Evolutionary conservation across 2,113 vertebrate species (phyloP), one percentile per base, ranked within the genome.

Genomic region (Columbina picui): DNA sequence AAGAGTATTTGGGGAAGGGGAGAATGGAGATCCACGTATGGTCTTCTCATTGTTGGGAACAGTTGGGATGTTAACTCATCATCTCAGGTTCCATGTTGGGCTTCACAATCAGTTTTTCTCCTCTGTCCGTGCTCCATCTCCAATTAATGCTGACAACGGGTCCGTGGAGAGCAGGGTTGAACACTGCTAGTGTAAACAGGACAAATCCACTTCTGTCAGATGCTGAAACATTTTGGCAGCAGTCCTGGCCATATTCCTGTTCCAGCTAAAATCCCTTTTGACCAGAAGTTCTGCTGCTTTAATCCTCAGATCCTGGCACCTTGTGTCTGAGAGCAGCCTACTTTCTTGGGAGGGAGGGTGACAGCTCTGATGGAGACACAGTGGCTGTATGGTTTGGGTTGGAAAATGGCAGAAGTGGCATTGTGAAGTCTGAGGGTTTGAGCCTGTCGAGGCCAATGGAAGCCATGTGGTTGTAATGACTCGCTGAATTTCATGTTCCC

Each of bases 261-360:
- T 41, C n/a, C 53, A 56, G 52, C 52, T 84, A 36, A 81, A 88
- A 68, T 93, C n/a, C 15, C 49, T 65, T 82, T 64, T 55, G 41
- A 47, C n/a, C 65, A 79, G 80, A 84, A 85, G 39, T 7, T 77
- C 16, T 86, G 53, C 63, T 49, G 43, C 52, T 74, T 76, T 65
- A 76, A 45, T 70, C 53, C 56, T 85, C 61, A 39, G 60, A 14
- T 78, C 23, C 4, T 38, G 36, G 41, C 43, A 43, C 29, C 56
- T 49, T 7, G n/a, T 59, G 19, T 57, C 71, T 87, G 81, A 70
- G 52, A 83, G 57, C n/a, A 73, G 52, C 29, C 38, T 34, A 17
- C 2, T 83, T 80, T 55, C 55, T 61, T 1, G 0, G 32, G 26
- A 39, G 32, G 23, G 0, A 0, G 12, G n/a, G 45, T 0, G 0